Percentiles rank a stretch among this genome's conserved stretches.
These are phyloP conservation scores for Diadromus collaris DNA, from an alignment of 2,888 invertebrate species.

Conservation along the genomic window DNA sequence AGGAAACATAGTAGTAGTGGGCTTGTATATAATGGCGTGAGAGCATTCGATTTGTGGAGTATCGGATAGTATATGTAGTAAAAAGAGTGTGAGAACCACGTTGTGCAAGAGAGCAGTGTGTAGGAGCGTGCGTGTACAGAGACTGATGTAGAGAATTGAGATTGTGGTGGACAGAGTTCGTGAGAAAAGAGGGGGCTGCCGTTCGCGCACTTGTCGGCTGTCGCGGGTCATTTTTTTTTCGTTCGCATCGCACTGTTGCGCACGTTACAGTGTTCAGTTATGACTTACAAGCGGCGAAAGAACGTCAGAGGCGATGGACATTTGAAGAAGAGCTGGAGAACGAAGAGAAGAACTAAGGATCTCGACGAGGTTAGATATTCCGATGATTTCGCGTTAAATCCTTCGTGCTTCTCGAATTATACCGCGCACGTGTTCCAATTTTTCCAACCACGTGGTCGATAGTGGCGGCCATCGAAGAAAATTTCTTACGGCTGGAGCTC, in stretches of 20 bases:
- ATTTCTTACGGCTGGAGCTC: constrained; percentile 30
- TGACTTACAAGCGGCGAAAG: constrained; percentile 90
- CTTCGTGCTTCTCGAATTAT: background rate
- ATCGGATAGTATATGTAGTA: too few relatives aligned
- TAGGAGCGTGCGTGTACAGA: too few relatives aligned
- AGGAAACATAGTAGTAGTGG: too few relatives aligned
- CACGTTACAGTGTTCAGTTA: constrained; percentile 70
- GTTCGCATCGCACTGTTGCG: background rate
- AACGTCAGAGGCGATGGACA: constrained; percentile 91
- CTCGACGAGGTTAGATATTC: constrained; percentile 85
- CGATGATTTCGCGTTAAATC: constrained; percentile 19
- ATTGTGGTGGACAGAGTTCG: too few relatives aligned
- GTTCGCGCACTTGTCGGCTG: constrained; percentile 10
- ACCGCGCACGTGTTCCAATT: constrained; percentile 45
- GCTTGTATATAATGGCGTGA: too few relatives aligned
- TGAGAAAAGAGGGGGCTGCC: too few relatives aligned
- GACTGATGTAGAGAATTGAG: too few relatives aligned
- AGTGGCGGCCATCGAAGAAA: constrained; percentile 21
- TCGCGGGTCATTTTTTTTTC: constrained; percentile 17
- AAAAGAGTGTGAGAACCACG: too few relatives aligned
- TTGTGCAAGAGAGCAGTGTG: too few relatives aligned
- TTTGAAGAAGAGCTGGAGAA: constrained; percentile 88
- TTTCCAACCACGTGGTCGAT: constrained; percentile 62
- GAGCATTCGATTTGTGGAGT: too few relatives aligned
- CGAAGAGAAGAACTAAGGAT: constrained; percentile 89